Evolutionary conservation across 2,888 invertebrate species (phyloP).

Genomic region (Scaptomyza caliginosa): DNA sequence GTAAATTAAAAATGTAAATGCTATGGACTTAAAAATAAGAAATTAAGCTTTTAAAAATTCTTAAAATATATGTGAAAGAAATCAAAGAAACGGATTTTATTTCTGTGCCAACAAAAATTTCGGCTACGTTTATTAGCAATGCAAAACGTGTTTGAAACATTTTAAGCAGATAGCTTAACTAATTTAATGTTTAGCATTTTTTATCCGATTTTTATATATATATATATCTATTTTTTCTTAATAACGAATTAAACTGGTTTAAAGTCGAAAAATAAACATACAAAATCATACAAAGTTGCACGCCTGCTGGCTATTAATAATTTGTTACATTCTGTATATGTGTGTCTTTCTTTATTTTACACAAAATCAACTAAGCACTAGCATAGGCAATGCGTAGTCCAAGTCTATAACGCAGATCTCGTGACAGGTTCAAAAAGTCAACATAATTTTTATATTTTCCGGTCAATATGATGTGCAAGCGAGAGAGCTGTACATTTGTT

Average conservation of each 20-base stretch:
- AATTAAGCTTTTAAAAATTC: neutral
- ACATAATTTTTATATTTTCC: conserved; percentile 24
- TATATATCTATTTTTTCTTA: neutral
- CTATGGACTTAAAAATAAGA: neutral
- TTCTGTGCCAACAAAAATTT: neutral
- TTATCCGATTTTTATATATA: too few relatives aligned
- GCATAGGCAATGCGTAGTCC: conserved; percentile 14
- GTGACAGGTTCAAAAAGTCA: conserved; percentile 40
- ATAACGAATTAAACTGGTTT: conserved; percentile 43
- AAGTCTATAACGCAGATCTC: conserved; percentile 5
- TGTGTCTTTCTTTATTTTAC: neutral
- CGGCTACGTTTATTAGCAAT: conserved; percentile 37
- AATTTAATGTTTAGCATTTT: conserved; percentile 21
- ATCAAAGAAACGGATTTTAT: conserved; percentile 14
- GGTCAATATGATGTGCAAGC: conserved; percentile 16
- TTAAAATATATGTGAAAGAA: conserved; percentile 19
- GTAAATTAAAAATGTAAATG: conserved; percentile 23
- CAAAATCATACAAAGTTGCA: conserved; percentile 40
- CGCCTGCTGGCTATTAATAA: conserved; percentile 15
- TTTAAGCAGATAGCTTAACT: conserved; percentile 27
- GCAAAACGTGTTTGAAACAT: conserved; percentile 40
- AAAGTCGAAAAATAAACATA: conserved; percentile 15
- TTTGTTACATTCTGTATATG: conserved; percentile 15
- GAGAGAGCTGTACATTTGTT: conserved; percentile 16
- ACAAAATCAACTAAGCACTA: conserved; percentile 17